Percentiles rank a stretch among this genome's conserved stretches.
Conservation (phyloP, 1,140 invertebrate species). For the Psix sp. region DNA sequence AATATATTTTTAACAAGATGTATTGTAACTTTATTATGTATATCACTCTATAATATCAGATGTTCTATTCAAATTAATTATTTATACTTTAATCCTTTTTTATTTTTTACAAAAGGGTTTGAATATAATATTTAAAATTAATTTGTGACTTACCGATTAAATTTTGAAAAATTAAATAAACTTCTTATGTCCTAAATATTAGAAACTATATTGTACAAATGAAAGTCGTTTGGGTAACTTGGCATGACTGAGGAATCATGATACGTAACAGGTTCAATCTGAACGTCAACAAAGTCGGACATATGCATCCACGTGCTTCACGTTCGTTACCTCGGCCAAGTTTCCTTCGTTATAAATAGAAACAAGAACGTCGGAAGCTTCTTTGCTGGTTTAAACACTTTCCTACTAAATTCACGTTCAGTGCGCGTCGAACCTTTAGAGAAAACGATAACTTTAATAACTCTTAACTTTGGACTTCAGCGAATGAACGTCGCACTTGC, state of each 20-base stretch:
- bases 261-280: slow-evolving; percentile 55
- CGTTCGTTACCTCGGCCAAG: slow-evolving; percentile 56
- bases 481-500: slow-evolving; percentile 40
- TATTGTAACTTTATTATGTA: no score
- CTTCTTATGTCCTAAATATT: no score
- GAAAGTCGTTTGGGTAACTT: slow-evolving; percentile 44
- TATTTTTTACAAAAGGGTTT: no score
- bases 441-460: slow-evolving; percentile 43
- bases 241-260: slow-evolving; percentile 48
- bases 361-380: slow-evolving; percentile 25
- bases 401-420: slow-evolving; percentile 14
- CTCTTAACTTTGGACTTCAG: slow-evolving; percentile 36
- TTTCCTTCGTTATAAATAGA: slow-evolving; percentile 55
- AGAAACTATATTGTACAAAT: slow-evolving; percentile 46
- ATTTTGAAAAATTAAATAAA: slow-evolving; percentile 26
- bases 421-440: slow-evolving; percentile 27
- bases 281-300: slow-evolving; percentile 55
- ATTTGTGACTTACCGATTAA: slow-evolving; percentile 35
- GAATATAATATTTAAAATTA: no score
- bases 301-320: slow-evolving; percentile 51
- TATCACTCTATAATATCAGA: no score
- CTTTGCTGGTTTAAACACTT: slow-evolving; percentile 15
- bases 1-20: no score
- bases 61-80: no score
- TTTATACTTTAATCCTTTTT: no score